Conservation (phyloP, 2,888 invertebrate species). For the Sceliomorpha sp. region DNA sequence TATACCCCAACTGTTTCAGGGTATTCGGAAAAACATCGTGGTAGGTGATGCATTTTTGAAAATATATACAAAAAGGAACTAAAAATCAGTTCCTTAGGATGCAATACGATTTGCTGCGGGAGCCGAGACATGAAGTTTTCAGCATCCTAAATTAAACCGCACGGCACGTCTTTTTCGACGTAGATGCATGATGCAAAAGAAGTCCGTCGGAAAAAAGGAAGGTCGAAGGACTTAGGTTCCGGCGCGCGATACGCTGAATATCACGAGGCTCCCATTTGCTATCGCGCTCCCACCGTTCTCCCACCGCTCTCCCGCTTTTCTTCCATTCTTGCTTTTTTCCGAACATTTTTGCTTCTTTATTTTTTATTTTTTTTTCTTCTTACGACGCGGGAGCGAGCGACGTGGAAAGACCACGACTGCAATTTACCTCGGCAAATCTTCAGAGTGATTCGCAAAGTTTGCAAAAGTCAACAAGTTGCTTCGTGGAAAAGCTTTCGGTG, state of each 20-base stretch:
- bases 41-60: no score
- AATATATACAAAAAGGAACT: no score
- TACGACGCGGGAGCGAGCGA: constrained; percentile 18
- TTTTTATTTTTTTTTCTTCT: constrained; percentile 6
- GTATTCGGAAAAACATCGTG: no score
- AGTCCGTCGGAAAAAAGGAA: constrained; percentile 12
- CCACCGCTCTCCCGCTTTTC: constrained; percentile 5
- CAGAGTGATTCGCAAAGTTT: constrained; percentile 31
- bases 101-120: constrained; percentile 1
- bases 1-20: no score
- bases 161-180: constrained; percentile 8
- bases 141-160: constrained; percentile 25
- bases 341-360: constrained; percentile 27
- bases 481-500: constrained; percentile 16
- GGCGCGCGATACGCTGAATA: constrained; percentile 12
- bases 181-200: constrained; percentile 19
- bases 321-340: constrained; percentile 5
- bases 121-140: constrained; percentile 10
- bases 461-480: constrained; percentile 43
- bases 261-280: constrained; percentile 17
- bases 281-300: constrained; percentile 16
- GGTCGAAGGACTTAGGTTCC: constrained; percentile 5
- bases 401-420: constrained; percentile 19
- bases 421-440: constrained; percentile 31
- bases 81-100: constrained; percentile 1